phyloP scores from a whole-genome alignment of 2,113 vertebrate species.

The Chionodraco myersi region DNA sequence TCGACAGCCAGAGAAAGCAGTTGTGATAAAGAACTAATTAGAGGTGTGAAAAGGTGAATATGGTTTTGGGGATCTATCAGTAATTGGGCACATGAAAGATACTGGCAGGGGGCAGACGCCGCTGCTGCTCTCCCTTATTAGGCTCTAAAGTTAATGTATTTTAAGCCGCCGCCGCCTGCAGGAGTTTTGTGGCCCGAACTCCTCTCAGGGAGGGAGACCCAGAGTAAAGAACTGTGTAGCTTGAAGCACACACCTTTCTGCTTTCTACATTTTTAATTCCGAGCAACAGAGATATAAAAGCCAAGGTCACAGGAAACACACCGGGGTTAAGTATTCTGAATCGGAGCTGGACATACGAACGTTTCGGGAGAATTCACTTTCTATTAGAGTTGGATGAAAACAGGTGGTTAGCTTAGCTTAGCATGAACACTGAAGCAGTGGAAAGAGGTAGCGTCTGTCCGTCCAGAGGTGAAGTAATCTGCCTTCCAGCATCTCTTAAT shows the following conservation, averaged over 20 bases:
- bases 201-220: slow-evolving; percentile 67
- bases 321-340: too few relatives aligned
- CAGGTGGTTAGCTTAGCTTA: too few relatives aligned
- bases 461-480: too few relatives aligned
- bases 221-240: slow-evolving; percentile 24
- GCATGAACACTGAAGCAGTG: too few relatives aligned
- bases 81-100: slow-evolving; percentile 94
- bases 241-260: neutral
- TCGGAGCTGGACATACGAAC: too few relatives aligned
- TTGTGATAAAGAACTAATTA: slow-evolving; percentile 92
- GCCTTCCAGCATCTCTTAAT: too few relatives aligned
- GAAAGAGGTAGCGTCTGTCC: too few relatives aligned
- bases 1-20: slow-evolving; percentile 82
- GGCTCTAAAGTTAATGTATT: slow-evolving; percentile 87
- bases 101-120: slow-evolving; percentile 81
- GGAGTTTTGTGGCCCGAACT: slow-evolving; percentile 41
- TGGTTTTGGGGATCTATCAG: slow-evolving; percentile 88
- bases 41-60: slow-evolving; percentile 89
- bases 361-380: too few relatives aligned
- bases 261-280: too few relatives aligned
- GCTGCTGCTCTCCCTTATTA: slow-evolving; percentile 88
- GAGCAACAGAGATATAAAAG: too few relatives aligned
- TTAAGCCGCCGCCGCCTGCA: slow-evolving; percentile 75
- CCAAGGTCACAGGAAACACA: too few relatives aligned
- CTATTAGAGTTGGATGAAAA: too few relatives aligned